Base-by-base conservation (phyloP, 1,140 invertebrate species). In the Drosophila bocki region DNA sequence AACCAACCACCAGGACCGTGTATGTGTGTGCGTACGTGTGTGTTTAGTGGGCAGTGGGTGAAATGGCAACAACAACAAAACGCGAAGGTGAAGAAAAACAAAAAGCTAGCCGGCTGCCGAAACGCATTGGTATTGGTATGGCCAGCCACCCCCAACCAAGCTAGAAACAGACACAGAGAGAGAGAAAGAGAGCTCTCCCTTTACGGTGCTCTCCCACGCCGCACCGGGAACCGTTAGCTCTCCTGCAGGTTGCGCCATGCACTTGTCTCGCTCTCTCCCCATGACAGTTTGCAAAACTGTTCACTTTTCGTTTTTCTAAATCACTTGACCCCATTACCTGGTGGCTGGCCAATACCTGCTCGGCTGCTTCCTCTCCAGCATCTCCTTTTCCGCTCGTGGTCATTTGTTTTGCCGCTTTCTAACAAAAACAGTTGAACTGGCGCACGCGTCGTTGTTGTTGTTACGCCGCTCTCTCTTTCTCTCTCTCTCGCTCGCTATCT, bases 401-500 rank as follows among this genome's bases (percentile, higher is more conserved):
- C 84, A 87, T 87, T 87, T 87, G 80, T 88, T 87, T 87, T 88
- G 84, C 84, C 84, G 84, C 84, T 87, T 87, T 87, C 84, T 87
- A 87, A 88, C 84, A 78, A 83, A 87, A 83, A 87, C 84, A 88
- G 84, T 87, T 87, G 84, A 87, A 88, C 78, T 87, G 78, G 84
- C 84, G 84, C 84, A 87, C 72, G 84, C 83, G 81, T 83, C 70
- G 80, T 53, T 69, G 54, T 57, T 35, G 71, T 64, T 67, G 42
- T 57, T 39, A 19, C 41, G 26, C 35, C 48, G 45, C 59, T 69
- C 41, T 45, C 58, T 63, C 37, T 37, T 32, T 58, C 35, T 47
- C 15, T 51, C 37, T 22, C 22, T 47, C 15, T 51, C 32, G 1
- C 22, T 22, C 22, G 22, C 22, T 51, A 22, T 75, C 44, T 44